Evolutionary conservation across 2,797 vertebrate genomes (phyloP), one percentile per base, ranked within the genome.

Genomic region (Gymnocypris eckloni): DNA sequence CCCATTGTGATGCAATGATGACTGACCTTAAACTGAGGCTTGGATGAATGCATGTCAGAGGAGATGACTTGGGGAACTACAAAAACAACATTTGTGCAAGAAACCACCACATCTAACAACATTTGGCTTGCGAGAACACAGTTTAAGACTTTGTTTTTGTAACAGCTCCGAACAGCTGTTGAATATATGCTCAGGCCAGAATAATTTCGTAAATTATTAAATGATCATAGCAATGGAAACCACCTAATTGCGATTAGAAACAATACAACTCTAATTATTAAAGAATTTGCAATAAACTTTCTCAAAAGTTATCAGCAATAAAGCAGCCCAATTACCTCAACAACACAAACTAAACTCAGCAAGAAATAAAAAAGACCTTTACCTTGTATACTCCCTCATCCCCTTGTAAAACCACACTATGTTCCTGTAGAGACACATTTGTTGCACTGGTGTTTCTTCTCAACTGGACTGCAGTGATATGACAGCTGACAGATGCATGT

Each of bases 301-400:
- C n/a, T 25, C 76, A 43, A 77, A 64, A 33, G 20, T 39, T 69
- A 50, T 78, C 22, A 84, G n/a, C 16, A 84, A 43, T 50, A 78
- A 85, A 78, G 25, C 28, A 43, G 20, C 39, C n/a, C 3, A 71
- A 18, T 15, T 8, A 64, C 59, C 43, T 67, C 64, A 78, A 25
- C 45, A 81, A 76, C 45, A 6, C 54, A 66, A 72, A 45, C 18
- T 64, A 20, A 56, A 48, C 50, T 11, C 6, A 77, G 15, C 3
- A 13, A 11, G 54, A 61, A 50, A 92, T 94, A 20, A 37, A 39
- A 92, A 50, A 11, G 1, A 43, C 12, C 2, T 48, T 83, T 87
- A 95, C 95, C 94, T 96, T 82, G 94, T 95, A 45, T 95, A 95
- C 59, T 95, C 92, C 54, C 94, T 90, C 81, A 96, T 94, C 85